Percentiles rank a stretch among this genome's conserved stretches.
Evolutionary conservation across 2,113 vertebrate genomes (phyloP).

Genomic region (Sminthopsis crassicaudata): DNA sequence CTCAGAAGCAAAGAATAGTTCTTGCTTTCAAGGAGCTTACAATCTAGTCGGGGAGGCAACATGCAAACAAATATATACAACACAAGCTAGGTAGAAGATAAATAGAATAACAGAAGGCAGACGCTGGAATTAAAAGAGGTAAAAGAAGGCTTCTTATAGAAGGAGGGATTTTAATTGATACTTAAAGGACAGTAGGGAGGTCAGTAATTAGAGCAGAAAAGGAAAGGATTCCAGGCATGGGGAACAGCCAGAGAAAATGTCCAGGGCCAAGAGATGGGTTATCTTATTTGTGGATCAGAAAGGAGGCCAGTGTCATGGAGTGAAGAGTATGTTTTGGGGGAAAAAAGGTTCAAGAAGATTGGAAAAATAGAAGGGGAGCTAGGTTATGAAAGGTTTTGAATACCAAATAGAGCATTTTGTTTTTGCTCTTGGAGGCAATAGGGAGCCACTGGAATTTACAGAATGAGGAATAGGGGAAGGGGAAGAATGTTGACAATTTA

Average conservation of each 20-base stretch:
- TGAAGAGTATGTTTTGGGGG: neutral
- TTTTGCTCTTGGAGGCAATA: neutral
- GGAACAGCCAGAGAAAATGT: neutral
- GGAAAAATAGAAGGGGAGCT: neutral
- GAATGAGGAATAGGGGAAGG: neutral
- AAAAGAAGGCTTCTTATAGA: neutral
- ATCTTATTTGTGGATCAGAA: neutral
- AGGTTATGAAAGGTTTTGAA: neutral
- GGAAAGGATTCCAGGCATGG: neutral
- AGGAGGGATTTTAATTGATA: neutral
- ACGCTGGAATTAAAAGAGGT: neutral
- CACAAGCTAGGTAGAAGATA: neutral
- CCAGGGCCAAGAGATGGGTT: neutral
- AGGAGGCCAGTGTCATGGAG: neutral
- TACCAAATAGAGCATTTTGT: neutral
- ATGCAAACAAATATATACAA: neutral
- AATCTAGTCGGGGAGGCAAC: neutral
- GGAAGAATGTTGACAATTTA: neutral
- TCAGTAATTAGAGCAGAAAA: neutral
- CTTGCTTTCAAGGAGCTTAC: neutral
- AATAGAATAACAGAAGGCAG: neutral
- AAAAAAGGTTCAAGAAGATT: neutral
- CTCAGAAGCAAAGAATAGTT: neutral
- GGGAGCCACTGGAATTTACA: neutral
- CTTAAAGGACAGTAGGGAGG: neutral